phyloP scores from a whole-genome alignment of 2,797 vertebrate genomes.

The Macropus fuliginosus region DNA sequence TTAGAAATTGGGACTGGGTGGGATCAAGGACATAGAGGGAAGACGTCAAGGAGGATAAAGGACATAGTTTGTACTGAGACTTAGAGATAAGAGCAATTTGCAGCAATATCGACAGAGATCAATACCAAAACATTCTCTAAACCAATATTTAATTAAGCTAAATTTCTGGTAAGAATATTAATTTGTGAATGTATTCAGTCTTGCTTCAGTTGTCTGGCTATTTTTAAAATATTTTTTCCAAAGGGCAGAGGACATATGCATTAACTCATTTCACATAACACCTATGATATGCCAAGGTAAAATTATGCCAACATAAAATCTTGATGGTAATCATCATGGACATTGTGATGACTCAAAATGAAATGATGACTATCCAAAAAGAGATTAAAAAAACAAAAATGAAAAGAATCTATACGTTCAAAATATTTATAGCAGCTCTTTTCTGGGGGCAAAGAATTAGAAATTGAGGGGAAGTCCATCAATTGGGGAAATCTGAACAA shows the following conservation, averaged over 20 bases:
- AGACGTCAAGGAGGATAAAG: neutral
- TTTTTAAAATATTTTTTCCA: neutral
- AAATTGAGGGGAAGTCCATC: too few species aligned
- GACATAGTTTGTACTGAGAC: neutral
- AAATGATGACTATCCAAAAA: constrained; percentile 10
- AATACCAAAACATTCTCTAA: neutral
- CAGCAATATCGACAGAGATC: neutral
- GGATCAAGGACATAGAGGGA: neutral
- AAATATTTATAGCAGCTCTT: too few species aligned
- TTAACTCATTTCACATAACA: constrained; percentile 39
- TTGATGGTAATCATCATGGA: constrained; percentile 50
- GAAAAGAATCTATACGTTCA: too few species aligned
- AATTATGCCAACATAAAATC: constrained; percentile 51
- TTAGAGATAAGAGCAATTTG: neutral
- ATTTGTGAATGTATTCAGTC: neutral
- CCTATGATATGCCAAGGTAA: constrained; percentile 47
- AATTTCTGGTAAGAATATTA: neutral
- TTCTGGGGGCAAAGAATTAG: too few species aligned
- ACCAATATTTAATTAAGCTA: neutral
- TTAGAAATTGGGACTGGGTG: neutral
- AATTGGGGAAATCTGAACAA: too few species aligned
- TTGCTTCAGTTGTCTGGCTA: constrained; percentile 36
- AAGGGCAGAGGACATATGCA: neutral
- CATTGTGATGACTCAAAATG: constrained; percentile 63
- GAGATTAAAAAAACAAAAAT: too few species aligned